phyloP scores from a whole-genome alignment of 2,888 invertebrate species.

The Axea sp. region DNA sequence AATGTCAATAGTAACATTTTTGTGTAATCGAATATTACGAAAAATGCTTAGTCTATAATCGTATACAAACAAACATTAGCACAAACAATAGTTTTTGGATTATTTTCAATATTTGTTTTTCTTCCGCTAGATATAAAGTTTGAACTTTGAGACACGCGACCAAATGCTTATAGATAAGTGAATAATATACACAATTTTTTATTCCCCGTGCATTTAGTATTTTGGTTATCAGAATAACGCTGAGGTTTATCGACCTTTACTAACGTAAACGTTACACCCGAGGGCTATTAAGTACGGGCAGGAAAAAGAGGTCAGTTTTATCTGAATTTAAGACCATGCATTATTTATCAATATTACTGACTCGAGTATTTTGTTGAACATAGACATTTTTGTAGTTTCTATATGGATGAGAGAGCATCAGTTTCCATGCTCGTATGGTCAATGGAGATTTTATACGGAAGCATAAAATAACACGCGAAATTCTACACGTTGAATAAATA shows the following conservation, averaged over 20 bases:
- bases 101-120: no score
- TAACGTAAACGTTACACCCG: conserved; percentile 46
- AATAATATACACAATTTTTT: conserved; percentile 7
- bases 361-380: conserved; percentile 35
- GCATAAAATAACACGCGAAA: conserved; percentile 27
- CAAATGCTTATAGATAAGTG: no score
- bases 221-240: conserved; percentile 41
- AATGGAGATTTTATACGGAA: conserved; percentile 22
- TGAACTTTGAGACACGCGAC: no score
- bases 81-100: no score
- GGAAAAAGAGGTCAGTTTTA: conserved; percentile 50
- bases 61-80: no score
- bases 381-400: conserved; percentile 23
- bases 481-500: conserved; percentile 17
- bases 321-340: conserved; percentile 53
- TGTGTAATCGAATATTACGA: no score
- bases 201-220: conserved; percentile 31
- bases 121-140: no score
- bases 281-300: conserved; percentile 43
- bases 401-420: conserved; percentile 29
- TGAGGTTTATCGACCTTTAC: conserved; percentile 50
- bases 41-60: no score
- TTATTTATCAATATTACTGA: conserved; percentile 55
- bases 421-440: conserved; percentile 26
- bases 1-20: no score